Evolutionary conservation across 2,113 vertebrate species (phyloP).

Genomic region (Osmerus mordax): DNA sequence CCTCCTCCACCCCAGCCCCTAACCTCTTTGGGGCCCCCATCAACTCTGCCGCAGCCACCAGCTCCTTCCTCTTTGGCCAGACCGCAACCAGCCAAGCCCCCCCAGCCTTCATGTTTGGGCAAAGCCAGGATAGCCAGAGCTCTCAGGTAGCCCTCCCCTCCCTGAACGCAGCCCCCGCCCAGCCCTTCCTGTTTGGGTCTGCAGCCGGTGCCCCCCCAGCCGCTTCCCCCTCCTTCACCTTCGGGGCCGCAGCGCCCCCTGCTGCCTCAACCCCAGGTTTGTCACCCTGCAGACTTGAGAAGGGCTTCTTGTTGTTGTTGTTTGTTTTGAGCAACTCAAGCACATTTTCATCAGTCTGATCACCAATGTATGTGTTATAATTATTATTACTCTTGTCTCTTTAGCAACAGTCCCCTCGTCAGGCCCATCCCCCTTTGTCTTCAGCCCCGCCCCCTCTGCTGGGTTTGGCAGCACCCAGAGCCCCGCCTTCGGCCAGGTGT

Average conservation of each 20-base stretch:
- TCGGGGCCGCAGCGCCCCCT: conserved; percentile 75
- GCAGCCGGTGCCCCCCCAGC: conserved; percentile 64
- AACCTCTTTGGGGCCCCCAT: conserved; percentile 64
- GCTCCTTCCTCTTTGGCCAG: conserved; percentile 84
- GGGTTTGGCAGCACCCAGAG: conserved; percentile 79
- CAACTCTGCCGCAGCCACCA: conserved; percentile 51
- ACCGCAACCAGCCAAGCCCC: conserved; percentile 68
- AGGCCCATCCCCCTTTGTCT: conserved; percentile 73
- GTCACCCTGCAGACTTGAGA: not conserved
- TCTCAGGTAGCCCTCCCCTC: conserved; percentile 64
- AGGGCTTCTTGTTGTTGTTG: too few species aligned
- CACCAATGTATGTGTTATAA: not conserved
- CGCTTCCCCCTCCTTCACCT: conserved; percentile 69
- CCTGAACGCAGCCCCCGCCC: conserved; percentile 50
- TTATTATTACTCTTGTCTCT: conserved; percentile 40
- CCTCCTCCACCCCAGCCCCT: conserved; percentile 43
- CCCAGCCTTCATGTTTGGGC: conserved; percentile 80
- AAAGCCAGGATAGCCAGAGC: conserved; percentile 78
- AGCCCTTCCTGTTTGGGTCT: conserved; percentile 82
- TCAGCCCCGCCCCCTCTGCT: conserved; percentile 72
- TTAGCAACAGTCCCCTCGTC: conserved; percentile 68
- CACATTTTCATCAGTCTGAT: too few species aligned
- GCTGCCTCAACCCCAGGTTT: conserved; percentile 81
- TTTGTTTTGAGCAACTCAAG: not conserved
- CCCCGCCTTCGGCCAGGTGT: conserved; percentile 79